phyloP scores from a whole-genome alignment of 1,140 invertebrate genomes.

The Drosophila ercepeae region DNA sequence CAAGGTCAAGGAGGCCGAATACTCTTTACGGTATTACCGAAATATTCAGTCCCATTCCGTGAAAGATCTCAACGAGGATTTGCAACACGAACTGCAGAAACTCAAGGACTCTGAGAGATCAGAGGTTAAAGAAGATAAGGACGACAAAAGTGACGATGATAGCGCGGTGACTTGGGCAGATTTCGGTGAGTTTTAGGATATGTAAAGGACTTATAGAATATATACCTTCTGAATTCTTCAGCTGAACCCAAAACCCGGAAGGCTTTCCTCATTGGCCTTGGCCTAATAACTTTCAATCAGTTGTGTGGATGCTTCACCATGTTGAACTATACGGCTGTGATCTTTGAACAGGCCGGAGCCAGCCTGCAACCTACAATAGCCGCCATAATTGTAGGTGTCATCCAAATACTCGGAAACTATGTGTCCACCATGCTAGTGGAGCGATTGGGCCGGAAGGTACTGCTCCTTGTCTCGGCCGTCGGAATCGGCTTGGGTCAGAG shows the following conservation, averaged over 20 bases:
- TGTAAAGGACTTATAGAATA: not conserved
- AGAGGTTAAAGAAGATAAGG: not conserved
- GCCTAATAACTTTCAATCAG: slow-evolving; percentile 79
- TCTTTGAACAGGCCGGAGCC: slow-evolving; percentile 87
- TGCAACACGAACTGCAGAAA: slow-evolving; percentile 71
- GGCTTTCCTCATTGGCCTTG: slow-evolving; percentile 67
- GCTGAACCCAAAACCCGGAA: slow-evolving; percentile 53
- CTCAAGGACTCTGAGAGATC: slow-evolving; percentile 43
- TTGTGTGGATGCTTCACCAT: slow-evolving; percentile 85
- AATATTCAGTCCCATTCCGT: slow-evolving; percentile 51
- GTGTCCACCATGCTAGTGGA: slow-evolving; percentile 85
- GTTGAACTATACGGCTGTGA: slow-evolving; percentile 86
- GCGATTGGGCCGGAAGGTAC: slow-evolving; percentile 84
- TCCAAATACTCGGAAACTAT: slow-evolving; percentile 85
- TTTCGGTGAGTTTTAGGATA: slow-evolving; percentile 50
- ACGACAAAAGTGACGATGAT: not conserved
- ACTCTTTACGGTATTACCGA: slow-evolving; percentile 72
- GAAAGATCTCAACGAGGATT: slow-evolving; percentile 53
- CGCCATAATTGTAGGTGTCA: slow-evolving; percentile 90
- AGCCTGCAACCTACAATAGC: slow-evolving; percentile 85
- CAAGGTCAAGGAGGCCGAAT: slow-evolving; percentile 79
- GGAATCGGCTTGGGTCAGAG: slow-evolving; percentile 62
- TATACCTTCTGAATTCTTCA: slow-evolving; percentile 2
- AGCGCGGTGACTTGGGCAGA: slow-evolving; percentile 51
- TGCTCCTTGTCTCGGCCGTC: slow-evolving; percentile 63